A percentile compares a stretch with the other conserved stretches of the same genome.
Conservation (phyloP, 1,140 invertebrate species). For the Melipona quadrifasciata region DNA sequence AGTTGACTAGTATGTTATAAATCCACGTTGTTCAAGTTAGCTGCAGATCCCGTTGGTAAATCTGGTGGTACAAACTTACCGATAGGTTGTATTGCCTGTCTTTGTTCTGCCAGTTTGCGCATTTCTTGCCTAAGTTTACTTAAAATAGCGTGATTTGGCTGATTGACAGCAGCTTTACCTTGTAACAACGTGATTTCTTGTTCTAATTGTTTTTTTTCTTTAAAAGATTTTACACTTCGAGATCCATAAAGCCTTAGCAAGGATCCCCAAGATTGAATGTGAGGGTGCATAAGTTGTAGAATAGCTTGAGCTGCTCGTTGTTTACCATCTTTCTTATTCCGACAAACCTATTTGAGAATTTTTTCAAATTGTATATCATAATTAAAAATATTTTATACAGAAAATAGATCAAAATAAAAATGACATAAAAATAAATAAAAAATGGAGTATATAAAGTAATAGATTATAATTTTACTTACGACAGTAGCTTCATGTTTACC, state of each 20-base stretch:
- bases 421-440: neutral
- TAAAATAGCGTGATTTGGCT: conserved; percentile 96
- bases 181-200: conserved; percentile 96
- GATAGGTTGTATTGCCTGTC: conserved; percentile 87
- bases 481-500: conserved; percentile 95
- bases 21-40: conserved; percentile 89
- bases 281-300: conserved; percentile 94
- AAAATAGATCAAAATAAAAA: neutral
- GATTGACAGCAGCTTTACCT: conserved; percentile 94
- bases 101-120: conserved; percentile 88
- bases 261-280: conserved; percentile 97
- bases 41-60: conserved; percentile 86
- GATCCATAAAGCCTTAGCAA: conserved; percentile 96
- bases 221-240: conserved; percentile 94
- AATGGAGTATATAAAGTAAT: neutral
- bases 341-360: conserved; percentile 86
- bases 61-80: conserved; percentile 87
- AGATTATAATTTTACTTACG: conserved; percentile 66
- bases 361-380: neutral
- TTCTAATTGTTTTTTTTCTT: conserved; percentile 97
- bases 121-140: conserved; percentile 95
- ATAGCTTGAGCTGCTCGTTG: conserved; percentile 98
- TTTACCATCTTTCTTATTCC: conserved; percentile 99
- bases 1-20: conserved; percentile 77
- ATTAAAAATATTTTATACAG: conserved; percentile 1